Evolutionary conservation across 2,888 invertebrate species (phyloP).

Genomic region (Amphipyra tragopoginis): DNA sequence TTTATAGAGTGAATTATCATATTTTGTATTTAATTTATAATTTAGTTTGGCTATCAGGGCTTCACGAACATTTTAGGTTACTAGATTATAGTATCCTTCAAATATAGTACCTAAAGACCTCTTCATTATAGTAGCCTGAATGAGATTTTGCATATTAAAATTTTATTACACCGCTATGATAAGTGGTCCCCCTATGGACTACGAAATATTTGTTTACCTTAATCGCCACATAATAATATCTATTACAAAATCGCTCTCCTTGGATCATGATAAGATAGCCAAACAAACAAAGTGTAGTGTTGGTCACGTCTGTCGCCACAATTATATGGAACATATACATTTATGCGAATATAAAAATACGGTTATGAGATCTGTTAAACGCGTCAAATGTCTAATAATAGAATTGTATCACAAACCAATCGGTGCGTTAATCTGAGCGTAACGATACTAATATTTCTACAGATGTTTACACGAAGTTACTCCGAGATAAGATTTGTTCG

Average conservation of each 20-base stretch:
- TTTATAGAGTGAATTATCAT: slow-evolving; percentile 29
- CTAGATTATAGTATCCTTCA: background rate
- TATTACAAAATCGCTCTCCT: background rate
- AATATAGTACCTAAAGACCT: background rate
- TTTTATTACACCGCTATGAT: no score
- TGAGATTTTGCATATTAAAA: no score
- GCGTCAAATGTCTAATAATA: slow-evolving; percentile 38
- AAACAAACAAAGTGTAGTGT: background rate
- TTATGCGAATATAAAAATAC: slow-evolving; percentile 19
- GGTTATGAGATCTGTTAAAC: slow-evolving; percentile 30
- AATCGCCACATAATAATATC: background rate
- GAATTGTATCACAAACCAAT: slow-evolving; percentile 39
- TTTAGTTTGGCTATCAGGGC: slow-evolving; percentile 5
- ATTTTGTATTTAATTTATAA: slow-evolving; percentile 3
- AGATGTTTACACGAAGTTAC: slow-evolving; percentile 17
- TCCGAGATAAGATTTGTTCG: slow-evolving; percentile 6
- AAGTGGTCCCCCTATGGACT: no score
- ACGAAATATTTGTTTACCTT: no score
- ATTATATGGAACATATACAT: slow-evolving; percentile 8
- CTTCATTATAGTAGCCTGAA: background rate
- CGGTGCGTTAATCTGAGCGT: slow-evolving; percentile 35
- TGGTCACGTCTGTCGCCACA: background rate
- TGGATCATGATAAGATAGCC: background rate
- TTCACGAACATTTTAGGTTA: no score
- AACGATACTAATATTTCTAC: slow-evolving; percentile 33